Percentiles rank a stretch among this genome's conserved stretches.
phyloP scores from a whole-genome alignment of 2,888 invertebrate species.

The Oxyteleia sp. region DNA sequence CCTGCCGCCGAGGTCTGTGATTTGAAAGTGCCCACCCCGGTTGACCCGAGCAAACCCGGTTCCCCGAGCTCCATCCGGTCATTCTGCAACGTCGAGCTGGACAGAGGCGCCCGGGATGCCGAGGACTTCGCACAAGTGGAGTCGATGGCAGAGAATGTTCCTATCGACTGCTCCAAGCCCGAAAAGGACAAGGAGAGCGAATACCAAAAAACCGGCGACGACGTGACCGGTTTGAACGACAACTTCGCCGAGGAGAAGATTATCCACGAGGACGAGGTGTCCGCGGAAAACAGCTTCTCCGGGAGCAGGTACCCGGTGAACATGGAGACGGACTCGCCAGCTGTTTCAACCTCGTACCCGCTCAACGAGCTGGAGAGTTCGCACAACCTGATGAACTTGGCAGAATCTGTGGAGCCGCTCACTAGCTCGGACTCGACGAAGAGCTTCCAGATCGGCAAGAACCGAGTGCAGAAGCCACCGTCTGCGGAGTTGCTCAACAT shows the following conservation, averaged over 20 bases:
- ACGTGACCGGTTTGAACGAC: not conserved
- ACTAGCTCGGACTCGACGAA: slow-evolving; percentile 83
- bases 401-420: slow-evolving; percentile 82
- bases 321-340: slow-evolving; percentile 44
- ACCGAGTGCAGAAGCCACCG: slow-evolving; percentile 82
- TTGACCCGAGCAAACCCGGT: slow-evolving; percentile 86
- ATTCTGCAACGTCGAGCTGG: slow-evolving; percentile 81
- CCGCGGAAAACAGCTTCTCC: slow-evolving; percentile 38
- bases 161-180: slow-evolving; percentile 79
- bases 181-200: slow-evolving; percentile 63
- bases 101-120: slow-evolving; percentile 78
- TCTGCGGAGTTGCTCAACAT: slow-evolving; percentile 85
- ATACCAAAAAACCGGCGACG: slow-evolving; percentile 27
- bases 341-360: slow-evolving; percentile 60
- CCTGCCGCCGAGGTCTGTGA: not conserved
- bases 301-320: slow-evolving; percentile 42
- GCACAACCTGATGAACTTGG: slow-evolving; percentile 76
- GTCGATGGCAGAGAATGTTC: slow-evolving; percentile 77
- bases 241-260: slow-evolving; percentile 14
- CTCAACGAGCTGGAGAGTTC: slow-evolving; percentile 74
- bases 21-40: slow-evolving; percentile 24
- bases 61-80: slow-evolving; percentile 81
- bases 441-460: slow-evolving; percentile 81
- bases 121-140: slow-evolving; percentile 78
- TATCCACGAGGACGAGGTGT: slow-evolving; percentile 25